phyloP scores from a whole-genome alignment of 2,797 vertebrate genomes.

The Carduelis carduelis region DNA sequence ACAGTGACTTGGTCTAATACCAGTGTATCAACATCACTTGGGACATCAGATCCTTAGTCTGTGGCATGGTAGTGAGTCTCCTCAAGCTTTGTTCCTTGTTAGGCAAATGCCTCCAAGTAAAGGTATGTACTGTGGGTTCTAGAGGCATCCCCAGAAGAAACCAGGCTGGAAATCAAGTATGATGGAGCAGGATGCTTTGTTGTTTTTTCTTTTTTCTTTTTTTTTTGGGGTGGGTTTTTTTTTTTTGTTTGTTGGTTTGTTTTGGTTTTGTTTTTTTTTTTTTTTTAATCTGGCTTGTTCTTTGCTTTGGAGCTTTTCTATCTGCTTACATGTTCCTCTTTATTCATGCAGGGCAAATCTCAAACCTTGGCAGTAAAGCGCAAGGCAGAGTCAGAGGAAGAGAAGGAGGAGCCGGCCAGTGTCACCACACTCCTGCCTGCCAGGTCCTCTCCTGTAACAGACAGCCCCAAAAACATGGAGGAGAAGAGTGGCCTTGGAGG shows the following conservation, averaged over 20 bases:
- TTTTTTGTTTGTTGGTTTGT: background rate
- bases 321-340: background rate
- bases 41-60: background rate
- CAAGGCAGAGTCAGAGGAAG: conserved; percentile 89
- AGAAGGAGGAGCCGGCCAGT: conserved; percentile 67
- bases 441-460: conserved; percentile 69
- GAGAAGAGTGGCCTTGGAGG: conserved; percentile 75
- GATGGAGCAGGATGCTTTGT: background rate
- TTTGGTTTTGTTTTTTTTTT: background rate
- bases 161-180: background rate
- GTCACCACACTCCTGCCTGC: conserved; percentile 62
- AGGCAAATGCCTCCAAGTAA: background rate
- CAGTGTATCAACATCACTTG: background rate
- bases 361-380: conserved; percentile 84
- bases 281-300: background rate
- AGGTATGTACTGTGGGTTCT: background rate
- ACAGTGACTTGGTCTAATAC: background rate
- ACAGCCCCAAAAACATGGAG: conserved; percentile 71
- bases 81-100: background rate
- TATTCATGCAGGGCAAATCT: conserved; percentile 80
- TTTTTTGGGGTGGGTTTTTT: background rate
- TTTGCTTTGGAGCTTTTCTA: background rate
- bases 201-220: background rate
- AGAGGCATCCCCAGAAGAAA: background rate
- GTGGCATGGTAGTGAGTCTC: background rate